Conservation (phyloP, 2,888 invertebrate genomes). For the Pseudanteris insignis region DNA sequence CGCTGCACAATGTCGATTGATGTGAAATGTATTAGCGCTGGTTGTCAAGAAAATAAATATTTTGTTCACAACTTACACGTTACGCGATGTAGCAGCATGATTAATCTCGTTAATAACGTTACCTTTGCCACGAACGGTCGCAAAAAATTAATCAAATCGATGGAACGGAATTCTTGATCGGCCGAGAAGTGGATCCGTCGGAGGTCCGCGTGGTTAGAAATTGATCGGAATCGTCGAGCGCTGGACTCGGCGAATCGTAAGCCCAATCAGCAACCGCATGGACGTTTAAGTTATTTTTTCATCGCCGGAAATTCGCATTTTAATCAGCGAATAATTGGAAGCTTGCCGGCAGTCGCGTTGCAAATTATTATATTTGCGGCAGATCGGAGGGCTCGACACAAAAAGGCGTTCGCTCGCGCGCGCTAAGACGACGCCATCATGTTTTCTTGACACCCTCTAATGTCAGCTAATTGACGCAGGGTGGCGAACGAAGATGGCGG, state of each 20-base stretch:
- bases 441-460: constrained; percentile 54
- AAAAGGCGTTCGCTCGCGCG: constrained; percentile 36
- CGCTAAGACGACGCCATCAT: constrained; percentile 54
- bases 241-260: background rate
- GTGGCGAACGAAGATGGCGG: constrained; percentile 64
- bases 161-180: constrained; percentile 4
- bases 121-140: constrained; percentile 3
- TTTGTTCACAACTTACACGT: too few relatives aligned
- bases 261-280: constrained; percentile 1
- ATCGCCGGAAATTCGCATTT: constrained; percentile 12
- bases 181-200: too few relatives aligned
- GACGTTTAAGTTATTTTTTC: constrained; percentile 17
- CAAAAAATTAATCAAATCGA: constrained; percentile 15
- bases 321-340: constrained; percentile 7
- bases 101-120: constrained; percentile 13
- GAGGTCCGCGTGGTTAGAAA: constrained; percentile 4
- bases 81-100: constrained; percentile 14
- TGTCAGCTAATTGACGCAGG: constrained; percentile 62
- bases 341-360: constrained; percentile 1
- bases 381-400: background rate
- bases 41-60: too few relatives aligned
- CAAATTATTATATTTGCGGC: constrained; percentile 5
- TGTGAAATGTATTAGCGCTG: too few relatives aligned
- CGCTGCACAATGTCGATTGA: too few relatives aligned
- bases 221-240: background rate